Base-by-base conservation (phyloP, 64 coral and sea anemone species). In the Pocillopora damicornis region DNA sequence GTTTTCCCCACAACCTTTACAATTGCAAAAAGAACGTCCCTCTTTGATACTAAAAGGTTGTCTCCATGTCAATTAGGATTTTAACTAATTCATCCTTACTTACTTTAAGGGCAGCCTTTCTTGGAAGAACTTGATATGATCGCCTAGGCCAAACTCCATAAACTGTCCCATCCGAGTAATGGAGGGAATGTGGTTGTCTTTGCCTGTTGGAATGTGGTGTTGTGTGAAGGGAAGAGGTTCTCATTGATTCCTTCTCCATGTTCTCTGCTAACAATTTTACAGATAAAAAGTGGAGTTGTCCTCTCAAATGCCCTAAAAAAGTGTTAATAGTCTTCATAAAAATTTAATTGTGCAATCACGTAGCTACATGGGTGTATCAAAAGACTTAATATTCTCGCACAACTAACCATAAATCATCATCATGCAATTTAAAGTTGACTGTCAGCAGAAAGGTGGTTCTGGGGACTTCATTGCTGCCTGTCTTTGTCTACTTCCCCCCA, bases 401-500 rank as follows among this genome's bases (percentile, higher is more conserved):
- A 51, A 51, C 42, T 51, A 0, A 51, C 84, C 84, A 51, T 35
- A 87, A 34, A 37, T 87, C 84, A 5, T 87, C 67, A 20, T 86
- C 83, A n/a, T n/a, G n/a, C 23, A 87, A 59, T 7, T 63, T 87
- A 59, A 87, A 87, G 26, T 87, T 87, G 13, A 87, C 67, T 38
- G 84, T 87, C 14, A 75, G 26, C 30, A 87, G 63, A 35, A 87
- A 87, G 6, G 67, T 87, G 14, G 63, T 87, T 1, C 15, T 16
- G 11, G 84, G 84, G 9, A 51, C 38, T 35, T 87, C 87, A 58
- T 25, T 79, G 18, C 87, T 75, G 35, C 87, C 73, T 42, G 25
- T 36, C 38, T 80, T 79, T 6, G 87, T 89, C 17, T 89, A 75
- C 34, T 89, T 79, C 3, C 88, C 37, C 7, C 64, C 68, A 35